These are phyloP conservation scores for Herpetotheres cachinnans DNA, from an alignment of 2,113 vertebrate genomes.

Conservation along the genomic window DNA sequence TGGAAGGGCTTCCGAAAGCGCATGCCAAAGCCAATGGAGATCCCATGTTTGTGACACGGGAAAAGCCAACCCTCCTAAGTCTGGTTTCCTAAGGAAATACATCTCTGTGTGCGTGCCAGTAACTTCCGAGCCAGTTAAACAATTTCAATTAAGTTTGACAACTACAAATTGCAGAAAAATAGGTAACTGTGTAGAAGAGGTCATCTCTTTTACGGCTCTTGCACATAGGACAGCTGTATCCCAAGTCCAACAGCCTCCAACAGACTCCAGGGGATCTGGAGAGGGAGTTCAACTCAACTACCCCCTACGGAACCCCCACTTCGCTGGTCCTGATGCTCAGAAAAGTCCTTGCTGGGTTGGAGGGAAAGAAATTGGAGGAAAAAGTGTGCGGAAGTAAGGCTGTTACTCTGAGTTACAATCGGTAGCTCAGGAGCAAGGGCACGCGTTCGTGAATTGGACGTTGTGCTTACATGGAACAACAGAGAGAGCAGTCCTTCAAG, in stretches of 20 bases:
- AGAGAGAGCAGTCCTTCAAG: neutral
- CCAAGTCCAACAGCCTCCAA: neutral
- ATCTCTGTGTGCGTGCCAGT: rapidly evolving
- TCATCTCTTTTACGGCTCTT: neutral
- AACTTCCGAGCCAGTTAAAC: neutral
- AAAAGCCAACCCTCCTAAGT: neutral
- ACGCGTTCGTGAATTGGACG: neutral
- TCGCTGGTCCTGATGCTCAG: neutral
- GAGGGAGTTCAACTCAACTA: rapidly evolving
- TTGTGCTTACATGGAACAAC: rapidly evolving
- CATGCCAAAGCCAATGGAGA: rapidly evolving
- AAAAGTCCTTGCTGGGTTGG: neutral
- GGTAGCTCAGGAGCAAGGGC: neutral
- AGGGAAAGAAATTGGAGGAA: neutral
- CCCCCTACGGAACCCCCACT: neutral
- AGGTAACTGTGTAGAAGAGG: neutral
- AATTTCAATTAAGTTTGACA: neutral
- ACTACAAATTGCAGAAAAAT: neutral
- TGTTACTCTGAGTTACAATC: neutral
- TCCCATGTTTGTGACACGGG: neutral
- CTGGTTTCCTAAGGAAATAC: neutral
- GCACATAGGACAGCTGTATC: rapidly evolving
- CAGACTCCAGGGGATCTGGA: neutral
- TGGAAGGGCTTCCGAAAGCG: neutral
- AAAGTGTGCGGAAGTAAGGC: rapidly evolving